Evolutionary conservation across 2,888 invertebrate genomes (phyloP).

Genomic region (Pomacea canaliculata): DNA sequence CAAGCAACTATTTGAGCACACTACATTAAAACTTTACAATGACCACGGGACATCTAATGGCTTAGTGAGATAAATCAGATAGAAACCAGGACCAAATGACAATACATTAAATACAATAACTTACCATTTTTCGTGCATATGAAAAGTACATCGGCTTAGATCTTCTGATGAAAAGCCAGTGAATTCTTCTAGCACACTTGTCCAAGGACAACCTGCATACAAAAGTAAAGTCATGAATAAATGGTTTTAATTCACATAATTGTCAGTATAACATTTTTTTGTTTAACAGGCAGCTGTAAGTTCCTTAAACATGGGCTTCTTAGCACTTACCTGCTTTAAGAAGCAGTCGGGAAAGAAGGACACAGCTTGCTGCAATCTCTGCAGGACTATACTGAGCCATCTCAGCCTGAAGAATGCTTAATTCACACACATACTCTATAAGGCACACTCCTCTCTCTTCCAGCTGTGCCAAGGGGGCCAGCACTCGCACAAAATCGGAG

Average conservation of each 20-base stretch:
- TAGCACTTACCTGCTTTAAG: slow-evolving; percentile 46
- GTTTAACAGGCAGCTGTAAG: background rate
- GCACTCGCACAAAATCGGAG: slow-evolving; percentile 60
- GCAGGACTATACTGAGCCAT: slow-evolving; percentile 63
- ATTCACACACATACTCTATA: slow-evolving; percentile 64
- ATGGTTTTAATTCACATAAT: background rate
- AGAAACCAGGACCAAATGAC: no score
- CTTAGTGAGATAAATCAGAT: no score
- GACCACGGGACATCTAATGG: no score
- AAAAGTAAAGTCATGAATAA: slow-evolving; percentile 9
- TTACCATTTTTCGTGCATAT: slow-evolving; percentile 66
- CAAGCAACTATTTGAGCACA: no score
- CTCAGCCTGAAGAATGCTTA: slow-evolving; percentile 64
- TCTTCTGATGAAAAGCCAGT: slow-evolving; percentile 62
- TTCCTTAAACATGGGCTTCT: background rate
- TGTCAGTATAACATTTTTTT: background rate
- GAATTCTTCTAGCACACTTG: slow-evolving; percentile 52
- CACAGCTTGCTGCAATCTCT: slow-evolving; percentile 61
- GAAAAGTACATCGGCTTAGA: slow-evolving; percentile 58
- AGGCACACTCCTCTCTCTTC: slow-evolving; percentile 46
- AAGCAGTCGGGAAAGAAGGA: slow-evolving; percentile 59
- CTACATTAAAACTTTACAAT: no score
- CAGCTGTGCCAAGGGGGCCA: slow-evolving; percentile 46
- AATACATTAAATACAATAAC: slow-evolving; percentile 12
- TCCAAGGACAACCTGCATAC: slow-evolving; percentile 58